Conservation (phyloP, 2,113 vertebrate species). For the Trinectes maculatus region DNA sequence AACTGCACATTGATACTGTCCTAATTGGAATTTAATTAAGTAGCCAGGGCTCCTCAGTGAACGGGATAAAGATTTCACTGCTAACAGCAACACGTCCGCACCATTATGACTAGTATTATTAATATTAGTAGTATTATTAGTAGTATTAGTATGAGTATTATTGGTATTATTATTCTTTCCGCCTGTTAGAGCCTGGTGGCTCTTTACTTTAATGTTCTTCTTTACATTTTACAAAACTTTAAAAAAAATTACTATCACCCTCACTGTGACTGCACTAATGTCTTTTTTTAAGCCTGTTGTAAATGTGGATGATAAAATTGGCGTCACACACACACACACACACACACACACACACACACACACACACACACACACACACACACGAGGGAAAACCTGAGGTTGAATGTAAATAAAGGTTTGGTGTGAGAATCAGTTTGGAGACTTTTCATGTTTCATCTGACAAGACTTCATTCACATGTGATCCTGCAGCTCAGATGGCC, state of each 20-base stretch:
- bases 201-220: constrained; percentile 22
- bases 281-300: no score
- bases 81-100: constrained; percentile 89
- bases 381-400: no score
- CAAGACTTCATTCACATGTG: no score
- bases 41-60: constrained; percentile 83
- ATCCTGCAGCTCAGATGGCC: no score
- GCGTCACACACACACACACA: no score
- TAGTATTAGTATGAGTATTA: constrained; percentile 63
- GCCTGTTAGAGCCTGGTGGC: constrained; percentile 58
- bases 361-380: no score
- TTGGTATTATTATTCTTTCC: constrained; percentile 55
- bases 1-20: constrained; percentile 98
- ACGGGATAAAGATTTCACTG: constrained; percentile 97
- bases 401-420: no score
- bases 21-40: constrained; percentile 99
- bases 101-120: constrained; percentile 61
- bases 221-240: not conserved
- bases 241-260: not conserved
- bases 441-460: no score
- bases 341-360: no score
- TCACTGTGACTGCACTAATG: no score
- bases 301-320: no score
- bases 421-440: no score
- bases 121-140: constrained; percentile 28